Percentiles rank a stretch among this genome's conserved stretches.
Conservation (phyloP, 2,797 vertebrate genomes). For the Acanthiza pusilla region DNA sequence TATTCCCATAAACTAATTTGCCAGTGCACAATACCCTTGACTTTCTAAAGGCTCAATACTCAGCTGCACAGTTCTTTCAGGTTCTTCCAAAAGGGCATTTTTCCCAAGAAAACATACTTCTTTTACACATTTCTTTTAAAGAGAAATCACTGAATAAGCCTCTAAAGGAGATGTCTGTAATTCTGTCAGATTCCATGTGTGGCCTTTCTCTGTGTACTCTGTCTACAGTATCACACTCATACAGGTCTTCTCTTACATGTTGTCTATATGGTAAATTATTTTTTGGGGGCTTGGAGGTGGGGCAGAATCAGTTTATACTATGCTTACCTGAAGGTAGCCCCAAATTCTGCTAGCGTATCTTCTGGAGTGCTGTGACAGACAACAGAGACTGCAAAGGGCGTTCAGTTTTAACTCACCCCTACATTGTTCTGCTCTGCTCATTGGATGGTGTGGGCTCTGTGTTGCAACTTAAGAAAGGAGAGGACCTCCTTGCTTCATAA, state of each 20-base stretch:
- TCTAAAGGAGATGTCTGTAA: background rate
- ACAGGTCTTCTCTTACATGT: background rate
- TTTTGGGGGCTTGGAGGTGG: rapidly evolving
- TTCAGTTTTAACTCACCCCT: background rate
- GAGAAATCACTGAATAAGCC: background rate
- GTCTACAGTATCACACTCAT: background rate
- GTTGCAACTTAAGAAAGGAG: background rate
- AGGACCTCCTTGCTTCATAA: background rate
- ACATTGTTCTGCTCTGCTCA: background rate
- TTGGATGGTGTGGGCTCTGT: background rate
- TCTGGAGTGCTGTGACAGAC: background rate
- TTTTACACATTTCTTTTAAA: background rate
- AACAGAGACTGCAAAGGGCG: background rate
- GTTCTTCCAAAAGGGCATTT: background rate
- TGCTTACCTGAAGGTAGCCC: background rate
- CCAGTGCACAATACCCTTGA: background rate
- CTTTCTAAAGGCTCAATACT: background rate
- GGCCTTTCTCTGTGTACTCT: background rate
- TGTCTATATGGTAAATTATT: rapidly evolving
- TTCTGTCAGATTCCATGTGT: background rate
- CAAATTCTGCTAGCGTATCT: background rate
- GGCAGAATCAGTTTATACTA: background rate
- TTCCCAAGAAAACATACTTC: background rate
- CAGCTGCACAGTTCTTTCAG: background rate
- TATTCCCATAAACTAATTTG: background rate